Conservation (phyloP, 2,113 vertebrate species). For the Saccopteryx leptura region DNA sequence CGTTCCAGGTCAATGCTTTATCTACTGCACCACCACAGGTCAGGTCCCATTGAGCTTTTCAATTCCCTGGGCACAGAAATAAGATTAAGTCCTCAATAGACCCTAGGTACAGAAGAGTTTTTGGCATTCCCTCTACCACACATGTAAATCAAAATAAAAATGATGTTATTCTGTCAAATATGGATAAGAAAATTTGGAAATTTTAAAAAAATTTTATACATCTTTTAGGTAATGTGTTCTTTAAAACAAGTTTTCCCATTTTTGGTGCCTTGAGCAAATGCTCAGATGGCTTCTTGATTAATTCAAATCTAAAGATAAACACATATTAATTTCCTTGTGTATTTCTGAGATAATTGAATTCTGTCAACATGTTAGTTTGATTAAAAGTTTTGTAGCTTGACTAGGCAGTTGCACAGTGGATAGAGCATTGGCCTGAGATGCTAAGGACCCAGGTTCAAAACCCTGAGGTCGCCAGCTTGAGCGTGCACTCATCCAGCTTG, state of each 20-base stretch:
- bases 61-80: background rate
- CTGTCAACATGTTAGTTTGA: background rate
- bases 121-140: background rate
- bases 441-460: too few species aligned
- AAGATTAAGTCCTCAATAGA: constrained; percentile 28
- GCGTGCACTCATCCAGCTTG: too few species aligned
- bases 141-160: constrained; percentile 46
- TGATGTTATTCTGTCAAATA: constrained; percentile 21
- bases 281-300: background rate
- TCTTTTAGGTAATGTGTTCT: background rate
- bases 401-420: too few species aligned
- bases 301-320: constrained; percentile 22
- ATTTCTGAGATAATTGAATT: background rate
- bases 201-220: background rate
- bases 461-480: too few species aligned
- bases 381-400: background rate
- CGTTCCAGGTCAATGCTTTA: too few species aligned
- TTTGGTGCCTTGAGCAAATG: background rate
- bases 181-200: constrained; percentile 3
- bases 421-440: too few species aligned
- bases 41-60: background rate
- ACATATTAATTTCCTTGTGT: background rate
- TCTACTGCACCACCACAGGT: too few species aligned
- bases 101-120: background rate
- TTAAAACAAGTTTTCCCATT: background rate